Evolutionary conservation across 2,888 invertebrate genomes (phyloP), one percentile per base, ranked within the genome.

Genomic region (Mylabris sibirica): DNA sequence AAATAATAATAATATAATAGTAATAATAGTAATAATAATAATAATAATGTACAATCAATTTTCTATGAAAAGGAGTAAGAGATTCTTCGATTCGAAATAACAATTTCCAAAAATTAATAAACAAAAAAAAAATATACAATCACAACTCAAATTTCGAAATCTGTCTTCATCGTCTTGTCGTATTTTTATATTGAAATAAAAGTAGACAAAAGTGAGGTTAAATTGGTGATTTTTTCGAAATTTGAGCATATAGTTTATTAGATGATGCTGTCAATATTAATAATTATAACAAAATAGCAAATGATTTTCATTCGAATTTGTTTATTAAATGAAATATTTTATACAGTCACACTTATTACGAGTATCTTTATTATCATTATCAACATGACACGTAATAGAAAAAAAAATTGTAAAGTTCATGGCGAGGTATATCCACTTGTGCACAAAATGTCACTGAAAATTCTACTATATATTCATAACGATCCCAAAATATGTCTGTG

Each of bases 341-440:
- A 68, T 67, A 71, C 71, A 71, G 61, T 66, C 66, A 65, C 41
- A 68, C 69, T 71, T 68, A 71, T 71, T 68, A 71, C 71, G 66
- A 68, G 38, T 71, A 64, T 68, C 60, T 71, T 41, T 61, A 61
- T 61, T 61, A 67, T 66, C 61, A 60, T 64, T 66, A 70, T 57
- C 62, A 66, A 69, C 38, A 66, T 65, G 69, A 71, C 63, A 68
- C 65, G 60, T 69, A 64, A 65, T 64, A 65, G 66, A 69, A 67
- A 72, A 67, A 72, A 69, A 70, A 67, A 49, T 66, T 64, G 63
- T 62, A 72, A 57, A 67, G 53, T 75, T 74, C 60, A 74, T 71
- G 72, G 78, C 78, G 80, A 79, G 78, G 80, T 72, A 68, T 70
- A 70, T 71, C 66, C 60, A 71, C 71, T 71, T 71, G 57, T 57